Conservation (phyloP, 2,888 invertebrate species). For the Nomada ferruginata region DNA sequence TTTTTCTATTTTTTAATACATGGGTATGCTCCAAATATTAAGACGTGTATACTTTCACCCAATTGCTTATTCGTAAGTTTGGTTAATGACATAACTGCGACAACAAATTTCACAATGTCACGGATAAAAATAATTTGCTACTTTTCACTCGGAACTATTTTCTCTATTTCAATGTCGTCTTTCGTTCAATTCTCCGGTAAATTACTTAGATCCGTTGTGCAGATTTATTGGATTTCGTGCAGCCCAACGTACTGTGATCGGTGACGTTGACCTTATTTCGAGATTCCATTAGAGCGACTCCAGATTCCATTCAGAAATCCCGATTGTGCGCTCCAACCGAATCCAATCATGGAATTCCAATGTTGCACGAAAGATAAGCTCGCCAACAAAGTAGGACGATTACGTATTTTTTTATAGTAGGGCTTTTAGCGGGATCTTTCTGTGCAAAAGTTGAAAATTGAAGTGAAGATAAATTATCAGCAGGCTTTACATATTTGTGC, state of each 20-base stretch:
- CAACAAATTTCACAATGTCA: too few relatives aligned
- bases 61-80: too few relatives aligned
- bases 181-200: too few relatives aligned
- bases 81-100: too few relatives aligned
- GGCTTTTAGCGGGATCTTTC: conserved; percentile 1
- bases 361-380: conserved; percentile 6
- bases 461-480: background rate
- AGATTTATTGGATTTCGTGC: conserved; percentile 34
- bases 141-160: too few relatives aligned
- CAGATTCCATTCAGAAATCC: background rate
- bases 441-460: background rate
- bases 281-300: conserved; percentile 14
- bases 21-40: too few relatives aligned
- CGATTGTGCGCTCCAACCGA: conserved; percentile 30
- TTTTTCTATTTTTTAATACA: too few relatives aligned
- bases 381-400: conserved; percentile 1
- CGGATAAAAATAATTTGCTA: too few relatives aligned
- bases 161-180: too few relatives aligned
- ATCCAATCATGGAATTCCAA: conserved; percentile 21
- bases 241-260: conserved; percentile 13
- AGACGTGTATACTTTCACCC: too few relatives aligned
- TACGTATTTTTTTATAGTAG: background rate
- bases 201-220: conserved; percentile 4
- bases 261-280: conserved; percentile 52
- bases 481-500: too few relatives aligned